phyloP scores from a whole-genome alignment of 2,797 vertebrate species.

The Dicrostonyx torquatus region DNA sequence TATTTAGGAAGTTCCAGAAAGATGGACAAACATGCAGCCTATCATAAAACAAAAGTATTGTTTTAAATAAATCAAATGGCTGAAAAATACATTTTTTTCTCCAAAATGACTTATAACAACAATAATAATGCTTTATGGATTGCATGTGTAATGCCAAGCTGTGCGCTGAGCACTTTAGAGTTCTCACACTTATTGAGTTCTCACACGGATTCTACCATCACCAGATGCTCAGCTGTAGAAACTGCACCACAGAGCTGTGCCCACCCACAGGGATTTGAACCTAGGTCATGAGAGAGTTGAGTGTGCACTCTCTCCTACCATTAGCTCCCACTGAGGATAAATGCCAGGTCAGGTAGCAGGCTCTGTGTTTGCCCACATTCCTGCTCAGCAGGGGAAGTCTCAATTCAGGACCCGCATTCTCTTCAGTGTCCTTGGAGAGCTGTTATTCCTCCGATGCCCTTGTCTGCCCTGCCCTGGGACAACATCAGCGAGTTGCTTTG shows the following conservation, averaged over 20 bases:
- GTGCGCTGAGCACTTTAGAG: background rate
- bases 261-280: background rate
- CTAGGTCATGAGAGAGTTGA: background rate
- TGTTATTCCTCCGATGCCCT: background rate
- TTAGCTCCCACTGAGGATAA: background rate
- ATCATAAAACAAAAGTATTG: background rate
- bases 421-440: background rate
- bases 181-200: background rate
- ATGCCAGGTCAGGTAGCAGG: background rate
- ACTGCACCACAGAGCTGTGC: background rate
- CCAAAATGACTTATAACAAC: background rate
- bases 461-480: background rate
- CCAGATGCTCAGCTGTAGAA: background rate
- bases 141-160: background rate
- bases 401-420: background rate
- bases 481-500: background rate
- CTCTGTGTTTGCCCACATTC: background rate
- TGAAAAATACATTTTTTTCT: background rate
- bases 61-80: background rate
- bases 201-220: background rate
- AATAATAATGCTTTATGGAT: background rate
- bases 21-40: background rate
- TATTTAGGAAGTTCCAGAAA: conserved; percentile 4
- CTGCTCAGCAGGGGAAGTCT: background rate
- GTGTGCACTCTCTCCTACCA: rapidly evolving